phyloP scores from a whole-genome alignment of 2,888 invertebrate species.

The Tricholauxania praeusta region DNA sequence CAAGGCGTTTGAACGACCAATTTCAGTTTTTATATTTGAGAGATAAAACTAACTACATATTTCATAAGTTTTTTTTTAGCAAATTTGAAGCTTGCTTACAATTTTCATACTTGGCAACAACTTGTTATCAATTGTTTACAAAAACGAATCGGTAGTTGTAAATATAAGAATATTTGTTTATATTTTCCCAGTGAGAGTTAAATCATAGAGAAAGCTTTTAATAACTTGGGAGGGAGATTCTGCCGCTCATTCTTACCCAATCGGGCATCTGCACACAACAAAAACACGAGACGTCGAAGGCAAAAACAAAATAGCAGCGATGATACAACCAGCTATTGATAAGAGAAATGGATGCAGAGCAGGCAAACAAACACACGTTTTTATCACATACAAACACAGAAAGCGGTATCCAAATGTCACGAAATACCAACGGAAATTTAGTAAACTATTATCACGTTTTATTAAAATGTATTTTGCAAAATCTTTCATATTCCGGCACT shows the following conservation, averaged over 20 bases:
- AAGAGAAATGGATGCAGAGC: neutral
- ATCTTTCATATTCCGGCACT: slow-evolving; percentile 12
- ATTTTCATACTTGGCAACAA: slow-evolving; percentile 16
- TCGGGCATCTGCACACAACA: neutral
- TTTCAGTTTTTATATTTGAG: neutral
- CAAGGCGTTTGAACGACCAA: neutral
- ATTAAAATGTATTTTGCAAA: slow-evolving; percentile 5
- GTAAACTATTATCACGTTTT: slow-evolving; percentile 19
- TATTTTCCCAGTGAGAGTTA: neutral
- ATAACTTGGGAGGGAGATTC: neutral
- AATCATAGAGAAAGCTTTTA: slow-evolving; percentile 1
- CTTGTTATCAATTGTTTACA: slow-evolving; percentile 12
- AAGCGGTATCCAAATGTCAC: neutral
- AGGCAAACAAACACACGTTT: slow-evolving; percentile 14
- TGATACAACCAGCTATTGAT: neutral
- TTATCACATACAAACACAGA: neutral
- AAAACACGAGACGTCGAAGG: neutral
- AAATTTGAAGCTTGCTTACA: neutral
- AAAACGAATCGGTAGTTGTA: neutral
- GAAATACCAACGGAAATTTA: neutral
- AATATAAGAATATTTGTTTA: slow-evolving; percentile 2
- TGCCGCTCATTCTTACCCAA: neutral
- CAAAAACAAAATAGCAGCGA: neutral
- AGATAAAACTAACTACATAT: no score
- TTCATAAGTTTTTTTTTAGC: neutral